Evolutionary conservation across 2,113 vertebrate species (phyloP).

Genomic region (Rhinolophus ferrumequinum): DNA sequence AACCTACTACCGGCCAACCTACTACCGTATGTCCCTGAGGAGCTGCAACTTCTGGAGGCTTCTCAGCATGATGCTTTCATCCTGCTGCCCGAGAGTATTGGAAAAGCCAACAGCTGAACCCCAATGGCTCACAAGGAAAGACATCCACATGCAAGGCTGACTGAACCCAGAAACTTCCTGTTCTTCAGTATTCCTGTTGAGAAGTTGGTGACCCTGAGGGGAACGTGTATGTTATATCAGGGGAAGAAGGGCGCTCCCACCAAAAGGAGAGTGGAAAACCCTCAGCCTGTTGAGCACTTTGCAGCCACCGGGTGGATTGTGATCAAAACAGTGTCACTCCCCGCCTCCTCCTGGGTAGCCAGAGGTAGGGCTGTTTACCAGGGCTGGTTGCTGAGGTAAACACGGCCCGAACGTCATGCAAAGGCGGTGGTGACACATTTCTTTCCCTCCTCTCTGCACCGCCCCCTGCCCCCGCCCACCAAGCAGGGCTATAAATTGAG

Average conservation of each 20-base stretch:
- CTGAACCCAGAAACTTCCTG: not conserved
- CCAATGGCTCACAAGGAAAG: fast-evolving
- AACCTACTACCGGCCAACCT: not conserved
- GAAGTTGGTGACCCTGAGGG: not conserved
- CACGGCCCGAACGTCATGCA: not conserved
- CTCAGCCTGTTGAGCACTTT: not conserved
- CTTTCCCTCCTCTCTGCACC: not conserved
- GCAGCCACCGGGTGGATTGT: not conserved
- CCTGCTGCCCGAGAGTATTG: not conserved
- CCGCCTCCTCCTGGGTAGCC: slow-evolving; percentile 23
- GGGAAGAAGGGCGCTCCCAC: not conserved
- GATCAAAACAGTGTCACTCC: not conserved
- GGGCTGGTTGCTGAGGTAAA: slow-evolving; percentile 72
- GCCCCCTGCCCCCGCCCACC: not conserved
- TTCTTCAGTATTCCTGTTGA: not conserved
- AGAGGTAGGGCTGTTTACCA: slow-evolving; percentile 46
- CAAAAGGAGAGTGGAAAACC: not conserved
- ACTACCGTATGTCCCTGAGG: not conserved
- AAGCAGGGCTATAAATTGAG: not conserved
- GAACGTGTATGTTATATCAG: not conserved
- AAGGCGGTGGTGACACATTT: not conserved
- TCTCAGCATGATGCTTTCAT: not conserved
- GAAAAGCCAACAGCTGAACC: not conserved
- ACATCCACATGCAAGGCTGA: not conserved
- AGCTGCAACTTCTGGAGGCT: not conserved